Base-by-base conservation (phyloP, 2,113 vertebrate genomes). In the Fulica atra region DNA sequence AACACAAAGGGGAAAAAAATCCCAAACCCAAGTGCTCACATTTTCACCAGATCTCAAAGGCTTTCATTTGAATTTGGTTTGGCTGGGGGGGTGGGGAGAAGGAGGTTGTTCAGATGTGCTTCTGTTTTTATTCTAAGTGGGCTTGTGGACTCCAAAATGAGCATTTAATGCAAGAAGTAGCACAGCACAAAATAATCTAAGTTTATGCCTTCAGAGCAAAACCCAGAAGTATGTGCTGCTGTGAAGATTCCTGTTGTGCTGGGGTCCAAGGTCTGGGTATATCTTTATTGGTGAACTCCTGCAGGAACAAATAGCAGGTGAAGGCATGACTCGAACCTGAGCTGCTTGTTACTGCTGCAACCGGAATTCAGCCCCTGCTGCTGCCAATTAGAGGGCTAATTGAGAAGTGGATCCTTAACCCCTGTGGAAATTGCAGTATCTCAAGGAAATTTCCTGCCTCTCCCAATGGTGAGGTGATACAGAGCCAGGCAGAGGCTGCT, bases 351-450 rank as follows among this genome's bases (percentile, higher is more conserved):
- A 51, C 24, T 83, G 54, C 76, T 94, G 42, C 64, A 83, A 33
- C 33, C 16, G 44, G 65, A 96, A 90, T 86, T 93, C 90, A 88
- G 80, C 72, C 79, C 60, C 60, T 70, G 69, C 61, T 85, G 81
- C 95, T 93, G 92, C 80, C 92, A 90, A 70, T 96, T 93, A 95
- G 68, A 83, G 63, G n/a, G 56, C 76, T 95, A 96, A 96, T 94
- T 95, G 79, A 63, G 66, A 80, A 90, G 42, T 44, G 64, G 46
- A 80, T 95, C 88, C 76, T 92, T 65, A 92, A 83, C 51, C 51
- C 56, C 38, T 71, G 90, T 3, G 8, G 68, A 86, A 92, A 71
- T 69, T 56, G n/a, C 28, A 11, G 21, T 73, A 0, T 70, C 40
- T 50, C 36, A n/a, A 82, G 79, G 64, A 92, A 73, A 85, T 82